Base-by-base conservation (phyloP, 2,888 invertebrate genomes). In the Cantharis flavilabris region DNA sequence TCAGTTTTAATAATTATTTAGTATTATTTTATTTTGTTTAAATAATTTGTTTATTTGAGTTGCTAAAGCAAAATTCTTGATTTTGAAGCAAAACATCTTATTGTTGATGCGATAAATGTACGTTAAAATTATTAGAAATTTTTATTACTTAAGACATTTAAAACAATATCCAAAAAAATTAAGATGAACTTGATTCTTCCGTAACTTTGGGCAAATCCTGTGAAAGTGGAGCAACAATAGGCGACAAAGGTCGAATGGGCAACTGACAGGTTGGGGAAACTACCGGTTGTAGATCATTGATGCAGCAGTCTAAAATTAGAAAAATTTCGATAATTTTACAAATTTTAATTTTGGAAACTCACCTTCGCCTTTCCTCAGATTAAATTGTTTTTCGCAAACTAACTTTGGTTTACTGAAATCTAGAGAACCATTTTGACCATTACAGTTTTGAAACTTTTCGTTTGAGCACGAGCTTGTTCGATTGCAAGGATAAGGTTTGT, bases 191-290 rank as follows among this genome's bases (percentile, higher is more conserved):
- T 67, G 26, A 23, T 10, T 67, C 65, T 9, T 13, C n/a, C 1
- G n/a, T 49, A 49, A n/a, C 49, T 64, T 13, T 65, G 10, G 70
- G 62, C 9, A 70, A 62, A 33, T 76, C 70, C 67, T 73, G 67
- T 14, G 72, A 14, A n/a, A 67, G 18, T 14, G 62, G 16, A 11
- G 49, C 30, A 9, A 9, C 7, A 3, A 70, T 73, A 9, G 79
- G 79, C 2, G 80, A 79, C 7, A 77, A 67, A 3, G 77, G 77
- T 20, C 63, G 73, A 69, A 79, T 77, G 9, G 77, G 77, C 26
- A 80, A 16, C 33, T 69, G 73, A 28, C 73, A 73, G 13, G 79
- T 73, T 13, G 75, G 74, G 20, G 80, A 74, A 9, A 72, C 76
- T 9, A 72, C 80, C 9, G 76, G 70, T 64, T 69, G 72, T 10